phyloP scores from a whole-genome alignment of 2,113 vertebrate species.

The Corythornis vintsioides region DNA sequence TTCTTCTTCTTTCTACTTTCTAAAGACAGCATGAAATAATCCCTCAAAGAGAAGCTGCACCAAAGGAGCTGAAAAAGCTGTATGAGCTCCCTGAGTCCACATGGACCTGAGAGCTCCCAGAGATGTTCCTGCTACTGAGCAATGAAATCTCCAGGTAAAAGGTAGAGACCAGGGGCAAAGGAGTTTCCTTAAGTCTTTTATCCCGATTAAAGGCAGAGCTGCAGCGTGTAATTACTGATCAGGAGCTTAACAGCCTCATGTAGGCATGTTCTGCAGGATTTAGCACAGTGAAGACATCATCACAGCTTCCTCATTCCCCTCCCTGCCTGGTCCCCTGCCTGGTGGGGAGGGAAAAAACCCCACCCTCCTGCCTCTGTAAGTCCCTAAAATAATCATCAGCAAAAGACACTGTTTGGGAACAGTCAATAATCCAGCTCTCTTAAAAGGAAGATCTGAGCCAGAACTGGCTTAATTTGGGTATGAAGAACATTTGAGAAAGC shows the following conservation, averaged over 20 bases:
- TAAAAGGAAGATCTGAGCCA: neutral
- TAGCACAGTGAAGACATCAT: neutral
- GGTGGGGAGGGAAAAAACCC: neutral
- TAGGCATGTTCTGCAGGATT: neutral
- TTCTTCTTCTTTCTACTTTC: constrained; percentile 14
- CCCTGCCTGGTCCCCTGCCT: neutral
- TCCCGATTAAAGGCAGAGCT: constrained; percentile 32
- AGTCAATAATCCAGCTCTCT: neutral
- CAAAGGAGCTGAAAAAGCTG: neutral
- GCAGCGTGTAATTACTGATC: constrained; percentile 21
- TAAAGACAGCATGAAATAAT: neutral
- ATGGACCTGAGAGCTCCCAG: neutral
- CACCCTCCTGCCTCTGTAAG: neutral
- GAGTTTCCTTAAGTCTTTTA: constrained; percentile 48
- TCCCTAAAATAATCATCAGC: neutral
- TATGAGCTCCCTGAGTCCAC: neutral
- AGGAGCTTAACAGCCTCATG: constrained; percentile 11
- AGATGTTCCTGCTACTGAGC: neutral
- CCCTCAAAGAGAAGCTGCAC: neutral
- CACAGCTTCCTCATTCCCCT: neutral
- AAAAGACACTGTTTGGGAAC: neutral
- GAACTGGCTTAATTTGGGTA: neutral
- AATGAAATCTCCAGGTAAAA: constrained; percentile 19
- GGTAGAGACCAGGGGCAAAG: constrained; percentile 20
- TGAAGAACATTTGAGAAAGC: neutral